A percentile compares a stretch with the other conserved stretches of the same genome.
Evolutionary conservation across 2,888 invertebrate species (phyloP).

Genomic region (Vannuccia rotundouncinata): DNA sequence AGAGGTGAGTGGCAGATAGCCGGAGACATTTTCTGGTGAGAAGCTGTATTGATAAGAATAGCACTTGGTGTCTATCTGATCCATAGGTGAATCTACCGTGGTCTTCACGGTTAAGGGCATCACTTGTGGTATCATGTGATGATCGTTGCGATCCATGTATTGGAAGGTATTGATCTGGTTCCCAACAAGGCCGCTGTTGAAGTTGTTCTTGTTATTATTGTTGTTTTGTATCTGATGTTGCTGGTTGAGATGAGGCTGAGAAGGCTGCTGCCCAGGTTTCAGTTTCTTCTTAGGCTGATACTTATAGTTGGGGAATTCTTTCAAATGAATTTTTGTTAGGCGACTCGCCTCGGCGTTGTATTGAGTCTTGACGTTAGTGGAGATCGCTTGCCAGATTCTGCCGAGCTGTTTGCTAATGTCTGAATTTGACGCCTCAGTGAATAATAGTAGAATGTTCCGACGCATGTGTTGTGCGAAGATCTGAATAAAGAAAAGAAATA

Average conservation of each 20-base stretch:
- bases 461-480: conserved; percentile 38
- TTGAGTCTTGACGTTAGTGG: conserved; percentile 11
- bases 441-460: conserved; percentile 32
- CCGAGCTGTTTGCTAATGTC: conserved; percentile 38
- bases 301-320: conserved; percentile 38
- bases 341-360: conserved; percentile 35
- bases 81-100: neutral
- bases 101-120: neutral
- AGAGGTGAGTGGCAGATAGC: neutral
- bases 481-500: conserved; percentile 8
- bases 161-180: neutral
- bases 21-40: neutral
- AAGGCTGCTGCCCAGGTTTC: neutral
- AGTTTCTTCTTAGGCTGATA: conserved; percentile 38
- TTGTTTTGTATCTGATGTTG: neutral
- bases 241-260: neutral
- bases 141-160: neutral
- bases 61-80: neutral
- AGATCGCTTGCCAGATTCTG: conserved; percentile 35
- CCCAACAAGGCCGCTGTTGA: neutral
- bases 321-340: conserved; percentile 18
- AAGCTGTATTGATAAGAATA: neutral
- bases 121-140: neutral
- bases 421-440: conserved; percentile 36
- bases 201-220: neutral